A percentile compares a stretch with the other conserved stretches of the same genome.
Evolutionary conservation across 2,888 invertebrate species (phyloP).

Genomic region (Phyto melanocephala): DNA sequence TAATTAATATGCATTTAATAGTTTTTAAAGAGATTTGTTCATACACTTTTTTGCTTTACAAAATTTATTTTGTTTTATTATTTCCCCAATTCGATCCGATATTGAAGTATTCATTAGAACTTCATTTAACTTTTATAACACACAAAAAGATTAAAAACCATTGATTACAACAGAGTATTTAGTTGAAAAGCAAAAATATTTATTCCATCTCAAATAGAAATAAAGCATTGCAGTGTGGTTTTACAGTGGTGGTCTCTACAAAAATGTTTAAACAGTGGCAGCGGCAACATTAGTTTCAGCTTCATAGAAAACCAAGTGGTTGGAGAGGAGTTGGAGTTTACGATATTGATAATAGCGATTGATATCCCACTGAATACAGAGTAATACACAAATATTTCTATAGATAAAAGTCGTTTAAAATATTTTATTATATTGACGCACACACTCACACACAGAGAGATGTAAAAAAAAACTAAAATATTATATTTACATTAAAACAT

Average conservation of each 20-base stretch:
- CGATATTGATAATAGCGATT: slow-evolving; percentile 19
- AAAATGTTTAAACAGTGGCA: neutral
- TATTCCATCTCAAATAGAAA: slow-evolving; percentile 8
- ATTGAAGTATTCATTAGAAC: neutral
- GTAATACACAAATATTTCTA: neutral
- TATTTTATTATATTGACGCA: neutral
- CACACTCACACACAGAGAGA: neutral
- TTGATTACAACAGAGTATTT: slow-evolving; percentile 1
- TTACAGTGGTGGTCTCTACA: slow-evolving; percentile 17
- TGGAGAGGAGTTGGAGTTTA: neutral
- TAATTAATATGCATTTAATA: too few species aligned
- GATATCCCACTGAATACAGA: slow-evolving; percentile 26
- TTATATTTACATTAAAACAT: neutral
- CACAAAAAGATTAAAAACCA: neutral
- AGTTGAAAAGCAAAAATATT: neutral
- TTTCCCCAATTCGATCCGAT: too few species aligned
- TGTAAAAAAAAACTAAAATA: too few species aligned
- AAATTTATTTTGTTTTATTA: too few species aligned
- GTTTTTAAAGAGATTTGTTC: too few species aligned
- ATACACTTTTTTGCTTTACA: too few species aligned
- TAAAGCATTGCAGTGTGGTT: slow-evolving; percentile 47
- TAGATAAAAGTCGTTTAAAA: slow-evolving; percentile 14
- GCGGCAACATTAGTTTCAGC: neutral
- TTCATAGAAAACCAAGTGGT: neutral
- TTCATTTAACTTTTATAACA: neutral